These are phyloP conservation scores for Adelges cooleyi DNA, from an alignment of 1,140 invertebrate genomes.

Conservation along the genomic window DNA sequence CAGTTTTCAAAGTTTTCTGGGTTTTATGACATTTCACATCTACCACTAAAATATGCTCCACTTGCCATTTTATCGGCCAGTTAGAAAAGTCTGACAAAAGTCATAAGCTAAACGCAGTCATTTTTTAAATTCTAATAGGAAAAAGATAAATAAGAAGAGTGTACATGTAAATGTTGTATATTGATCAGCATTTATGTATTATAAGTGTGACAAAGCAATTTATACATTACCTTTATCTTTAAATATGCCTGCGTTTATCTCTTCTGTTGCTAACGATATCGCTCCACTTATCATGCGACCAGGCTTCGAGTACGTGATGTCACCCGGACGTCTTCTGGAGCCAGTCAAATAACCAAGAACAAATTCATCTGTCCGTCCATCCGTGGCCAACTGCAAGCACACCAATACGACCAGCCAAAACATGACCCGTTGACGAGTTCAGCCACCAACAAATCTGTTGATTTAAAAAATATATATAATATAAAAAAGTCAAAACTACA, in stretches of 20 bases:
- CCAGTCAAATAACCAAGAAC: constrained; percentile 66
- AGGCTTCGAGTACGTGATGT: constrained; percentile 63
- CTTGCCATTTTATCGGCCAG: no score
- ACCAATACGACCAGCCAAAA: constrained; percentile 7
- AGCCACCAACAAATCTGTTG: constrained; percentile 8
- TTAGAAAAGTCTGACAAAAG: no score
- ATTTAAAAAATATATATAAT: not conserved
- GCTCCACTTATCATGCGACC: constrained; percentile 64
- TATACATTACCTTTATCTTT: constrained; percentile 15
- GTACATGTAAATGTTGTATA: no score
- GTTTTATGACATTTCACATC: no score
- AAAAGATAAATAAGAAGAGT: no score
- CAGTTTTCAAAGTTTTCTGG: no score
- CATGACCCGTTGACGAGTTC: constrained; percentile 8
- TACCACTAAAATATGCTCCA: no score
- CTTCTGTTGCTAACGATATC: constrained; percentile 65
- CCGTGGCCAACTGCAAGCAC: constrained; percentile 10
- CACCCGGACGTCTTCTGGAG: constrained; percentile 57
- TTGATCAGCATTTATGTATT: no score
- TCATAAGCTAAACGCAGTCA: no score
- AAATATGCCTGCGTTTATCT: constrained; percentile 40
- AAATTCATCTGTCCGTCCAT: constrained; percentile 37
- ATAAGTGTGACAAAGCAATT: no score
- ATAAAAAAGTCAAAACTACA: no score
- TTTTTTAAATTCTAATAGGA: no score